Evolutionary conservation across 2,797 vertebrate species (phyloP), one percentile per base, ranked within the genome.

Genomic region (Lophius americanus): DNA sequence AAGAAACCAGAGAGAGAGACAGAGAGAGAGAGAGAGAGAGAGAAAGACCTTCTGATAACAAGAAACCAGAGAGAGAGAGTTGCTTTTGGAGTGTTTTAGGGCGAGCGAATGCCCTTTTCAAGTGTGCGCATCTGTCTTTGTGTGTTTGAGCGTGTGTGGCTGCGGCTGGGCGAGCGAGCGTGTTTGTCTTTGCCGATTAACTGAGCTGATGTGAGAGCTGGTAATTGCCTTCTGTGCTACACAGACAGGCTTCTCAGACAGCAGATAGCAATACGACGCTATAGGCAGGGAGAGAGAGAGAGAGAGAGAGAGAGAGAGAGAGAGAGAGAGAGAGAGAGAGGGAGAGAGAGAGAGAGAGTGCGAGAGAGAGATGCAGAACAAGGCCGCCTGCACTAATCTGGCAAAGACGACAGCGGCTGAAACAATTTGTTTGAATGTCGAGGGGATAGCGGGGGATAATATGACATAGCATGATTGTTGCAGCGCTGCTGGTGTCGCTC

Each of bases 151-250:
- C 3, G 60, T 44, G 76, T 3, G 69, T 52, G 64, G 9, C 50
- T 69, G 69, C 49, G 69, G 35, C 37, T 61, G 57, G 9, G 57
- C 38, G 60, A 4, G 35, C 33, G 35, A 13, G 66, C 64, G 2
- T 77, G 74, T 85, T 78, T 78, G 85, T 79, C 61, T 3, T 54
- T 23, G 14, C 5, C 51, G 76, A 83, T 87, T 83, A 88, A 61
- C 61, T 43, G 70, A 69, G 71, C 59, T 75, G 82, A 84, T 71
- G 76, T 56, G 73, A 70, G 76, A 68, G 79, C 68, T 69, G 68
- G 81, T 90, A 89, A 92, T 91, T 87, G 78, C 70, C 68, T 79
- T 84, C 81, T 79, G 82, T 66, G 73, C 70, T 68, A 52, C 69
- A 79, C 76, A 70, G 62, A 64, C 79, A 68, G 70, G 60, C 52